Evolutionary conservation across 1,140 invertebrate genomes (phyloP), one percentile per base, ranked within the genome.

Genomic region (Linepithema humile): DNA sequence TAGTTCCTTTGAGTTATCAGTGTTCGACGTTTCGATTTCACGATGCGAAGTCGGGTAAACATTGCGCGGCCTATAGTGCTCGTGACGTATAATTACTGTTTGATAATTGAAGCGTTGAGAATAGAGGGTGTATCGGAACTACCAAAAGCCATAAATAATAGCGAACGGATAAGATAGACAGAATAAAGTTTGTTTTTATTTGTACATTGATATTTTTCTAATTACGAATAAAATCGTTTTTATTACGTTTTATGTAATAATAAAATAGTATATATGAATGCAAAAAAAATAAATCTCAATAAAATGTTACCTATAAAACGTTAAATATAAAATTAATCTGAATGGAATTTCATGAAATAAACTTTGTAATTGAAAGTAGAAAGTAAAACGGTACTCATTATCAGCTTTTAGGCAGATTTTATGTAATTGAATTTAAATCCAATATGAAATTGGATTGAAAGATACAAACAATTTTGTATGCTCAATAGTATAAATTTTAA

Each of bases 41-140:
- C 35, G 64, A 80, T 55, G 35, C 23, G 38, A 70, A 69, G 26
- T 40, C 23, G 50, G 12, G 10, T 43, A 69, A 29, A 29, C 38
- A 64, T 9, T 17, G 62, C 45, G 26, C 29, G 29, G 73, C 29
- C 26, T 26, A 55, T 69, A 69, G 64, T 80, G 75, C 35, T 80
- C 26, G 17, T 80, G 75, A 80, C 64, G 75, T 64, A 80, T 80
- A 80, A 80, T 80, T 80, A 80, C 64, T 26, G 75, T 80, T 80
- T 80, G 64, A 57, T 80, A 80, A 80, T 80, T 70, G 48, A 70
- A 80, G 45, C 62, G 23, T 78, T 50, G 62, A 70, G 64, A 32
- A 55, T 9, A 9, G 20, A 20, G 32, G 67, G 32, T 32, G 10
- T 20, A 45, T 10, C 17, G 6, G 17, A 17, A 4, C 35, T 43